A percentile compares a stretch with the other conserved stretches of the same genome.
phyloP scores from a whole-genome alignment of 1,140 invertebrate species.

The Drosophila equinoxialis region DNA sequence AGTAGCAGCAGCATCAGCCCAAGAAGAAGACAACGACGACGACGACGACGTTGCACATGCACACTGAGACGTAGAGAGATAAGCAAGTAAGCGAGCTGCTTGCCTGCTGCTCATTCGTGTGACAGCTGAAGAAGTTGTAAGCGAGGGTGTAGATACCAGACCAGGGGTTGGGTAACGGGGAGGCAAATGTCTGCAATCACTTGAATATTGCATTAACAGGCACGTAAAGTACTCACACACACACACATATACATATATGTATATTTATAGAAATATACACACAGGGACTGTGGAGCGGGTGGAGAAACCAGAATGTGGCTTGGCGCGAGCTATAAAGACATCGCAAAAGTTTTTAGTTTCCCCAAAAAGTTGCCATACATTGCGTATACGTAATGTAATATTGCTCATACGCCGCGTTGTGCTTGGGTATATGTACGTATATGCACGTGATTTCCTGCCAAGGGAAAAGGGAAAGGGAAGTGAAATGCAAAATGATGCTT shows the following conservation, averaged over 20 bases:
- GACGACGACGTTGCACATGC: conserved; percentile 46
- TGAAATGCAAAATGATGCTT: conserved; percentile 79
- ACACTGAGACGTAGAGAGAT: conserved; percentile 60
- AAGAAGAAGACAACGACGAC: conserved; percentile 31
- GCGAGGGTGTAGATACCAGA: conserved; percentile 34
- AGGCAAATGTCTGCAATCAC: conserved; percentile 71
- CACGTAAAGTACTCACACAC: conserved; percentile 66
- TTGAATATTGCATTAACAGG: conserved; percentile 83
- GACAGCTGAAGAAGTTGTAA: conserved; percentile 81
- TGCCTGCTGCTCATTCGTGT: conserved; percentile 67
- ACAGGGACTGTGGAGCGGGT: conserved; percentile 7
- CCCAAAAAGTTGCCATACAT: conserved; percentile 59
- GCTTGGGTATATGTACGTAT: conserved; percentile 19
- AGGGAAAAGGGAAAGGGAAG: conserved; percentile 50
- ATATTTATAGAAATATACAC: not conserved
- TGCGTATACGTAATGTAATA: conserved; percentile 70
- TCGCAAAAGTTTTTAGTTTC: conserved; percentile 62
- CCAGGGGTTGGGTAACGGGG: not conserved
- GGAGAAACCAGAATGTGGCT: conserved; percentile 5
- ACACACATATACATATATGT: conserved; percentile 24
- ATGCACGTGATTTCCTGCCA: conserved; percentile 69
- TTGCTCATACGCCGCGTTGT: conserved; percentile 71
- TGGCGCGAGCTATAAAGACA: conserved; percentile 72
- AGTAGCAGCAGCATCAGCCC: conserved; percentile 28
- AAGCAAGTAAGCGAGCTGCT: conserved; percentile 42